These are phyloP conservation scores for Camponotus floridanus DNA, from an alignment of 1,140 invertebrate genomes.

Conservation along the genomic window DNA sequence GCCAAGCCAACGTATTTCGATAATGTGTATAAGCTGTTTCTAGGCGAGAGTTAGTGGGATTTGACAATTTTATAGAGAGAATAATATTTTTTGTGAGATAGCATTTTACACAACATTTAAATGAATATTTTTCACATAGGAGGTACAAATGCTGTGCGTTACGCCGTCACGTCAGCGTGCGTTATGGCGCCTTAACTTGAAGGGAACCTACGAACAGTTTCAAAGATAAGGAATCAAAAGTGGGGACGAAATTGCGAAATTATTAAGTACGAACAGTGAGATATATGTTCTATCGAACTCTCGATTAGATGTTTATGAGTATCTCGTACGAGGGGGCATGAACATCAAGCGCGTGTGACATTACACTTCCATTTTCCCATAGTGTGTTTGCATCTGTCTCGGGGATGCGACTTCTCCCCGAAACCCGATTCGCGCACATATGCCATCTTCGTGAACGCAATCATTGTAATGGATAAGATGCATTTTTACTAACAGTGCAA, in stretches of 20 bases:
- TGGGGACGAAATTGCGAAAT: conserved; percentile 67
- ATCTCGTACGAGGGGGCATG: conserved; percentile 3
- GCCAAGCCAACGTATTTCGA: conserved; percentile 43
- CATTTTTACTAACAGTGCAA: conserved; percentile 65
- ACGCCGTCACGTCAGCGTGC: conserved; percentile 38
- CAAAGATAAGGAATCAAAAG: conserved; percentile 72
- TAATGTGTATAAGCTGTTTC: conserved; percentile 64
- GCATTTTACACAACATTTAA: conserved; percentile 77
- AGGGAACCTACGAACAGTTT: conserved; percentile 80
- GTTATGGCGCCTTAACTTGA: conserved; percentile 58
- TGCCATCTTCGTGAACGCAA: conserved; percentile 56
- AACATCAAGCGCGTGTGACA: conserved; percentile 41
- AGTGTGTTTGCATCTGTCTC: conserved; percentile 39
- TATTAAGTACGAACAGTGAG: conserved; percentile 73
- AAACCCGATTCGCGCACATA: conserved; percentile 53
- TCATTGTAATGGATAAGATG: conserved; percentile 63
- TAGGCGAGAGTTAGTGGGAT: conserved; percentile 72
- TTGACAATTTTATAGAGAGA: conserved; percentile 80
- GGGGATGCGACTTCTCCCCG: conserved; percentile 30
- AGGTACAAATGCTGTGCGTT: conserved; percentile 61
- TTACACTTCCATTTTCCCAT: conserved; percentile 64
- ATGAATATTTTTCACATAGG: conserved; percentile 80
- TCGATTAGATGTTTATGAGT: conserved; percentile 34
- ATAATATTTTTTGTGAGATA: conserved; percentile 84
- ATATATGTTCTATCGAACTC: conserved; percentile 44